phyloP scores from a whole-genome alignment of 2,113 vertebrate species.

The Sphyrna mokarran region DNA sequence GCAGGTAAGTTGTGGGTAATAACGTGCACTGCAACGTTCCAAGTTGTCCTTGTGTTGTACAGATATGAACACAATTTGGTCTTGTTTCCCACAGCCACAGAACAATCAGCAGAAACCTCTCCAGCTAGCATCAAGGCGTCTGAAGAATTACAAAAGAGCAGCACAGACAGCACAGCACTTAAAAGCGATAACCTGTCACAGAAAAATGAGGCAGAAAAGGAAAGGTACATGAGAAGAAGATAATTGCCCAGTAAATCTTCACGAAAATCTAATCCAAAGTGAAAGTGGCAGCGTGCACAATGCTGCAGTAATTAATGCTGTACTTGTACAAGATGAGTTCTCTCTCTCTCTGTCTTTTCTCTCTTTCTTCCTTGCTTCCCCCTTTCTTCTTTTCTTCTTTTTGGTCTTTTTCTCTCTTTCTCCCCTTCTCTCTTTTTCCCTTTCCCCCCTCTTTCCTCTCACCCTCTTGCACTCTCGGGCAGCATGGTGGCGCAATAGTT shows the following conservation, averaged over 20 bases:
- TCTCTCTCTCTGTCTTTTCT: neutral
- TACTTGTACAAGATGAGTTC: neutral
- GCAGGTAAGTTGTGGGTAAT: slow-evolving; percentile 2
- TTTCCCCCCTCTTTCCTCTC: too few relatives aligned
- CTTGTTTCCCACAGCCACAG: slow-evolving; percentile 46
- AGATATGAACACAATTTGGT: slow-evolving; percentile 27
- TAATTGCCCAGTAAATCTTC: slow-evolving; percentile 4
- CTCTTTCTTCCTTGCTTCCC: neutral
- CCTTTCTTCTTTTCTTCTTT: too few relatives aligned
- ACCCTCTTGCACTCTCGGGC: neutral
- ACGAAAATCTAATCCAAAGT: slow-evolving; percentile 15
- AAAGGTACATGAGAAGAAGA: slow-evolving; percentile 64
- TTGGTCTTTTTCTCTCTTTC: neutral
- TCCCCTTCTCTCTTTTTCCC: neutral
- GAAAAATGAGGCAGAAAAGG: slow-evolving; percentile 70
- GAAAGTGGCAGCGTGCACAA: neutral
- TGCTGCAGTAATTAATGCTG: slow-evolving; percentile 21
- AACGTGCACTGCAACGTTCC: neutral
- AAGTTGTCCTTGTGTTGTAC: neutral
- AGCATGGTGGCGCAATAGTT: too few relatives aligned
- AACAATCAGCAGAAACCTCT: slow-evolving; percentile 52
- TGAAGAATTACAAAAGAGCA: slow-evolving; percentile 53
- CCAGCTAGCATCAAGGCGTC: slow-evolving; percentile 44
- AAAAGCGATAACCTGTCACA: slow-evolving; percentile 59
- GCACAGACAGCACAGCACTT: slow-evolving; percentile 60